Conservation (phyloP, 2,113 vertebrate genomes). For the Marcusenius ussheri region DNA sequence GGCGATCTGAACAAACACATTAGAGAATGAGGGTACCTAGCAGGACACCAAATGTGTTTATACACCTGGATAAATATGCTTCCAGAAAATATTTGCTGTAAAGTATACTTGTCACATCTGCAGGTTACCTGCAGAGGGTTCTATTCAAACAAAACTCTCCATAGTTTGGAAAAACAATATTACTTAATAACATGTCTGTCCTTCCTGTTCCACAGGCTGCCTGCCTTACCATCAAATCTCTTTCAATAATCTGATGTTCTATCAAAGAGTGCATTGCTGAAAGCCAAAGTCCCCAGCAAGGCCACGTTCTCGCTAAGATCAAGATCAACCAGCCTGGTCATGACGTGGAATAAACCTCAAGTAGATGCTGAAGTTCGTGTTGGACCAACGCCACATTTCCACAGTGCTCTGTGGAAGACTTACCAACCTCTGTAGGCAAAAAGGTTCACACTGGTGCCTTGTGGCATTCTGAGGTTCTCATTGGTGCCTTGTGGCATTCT, state of each 20-base stretch:
- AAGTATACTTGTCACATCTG: not conserved
- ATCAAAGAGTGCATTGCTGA: not conserved
- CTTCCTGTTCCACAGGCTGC: not conserved
- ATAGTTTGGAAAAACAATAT: not conserved
- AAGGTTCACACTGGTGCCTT: not conserved
- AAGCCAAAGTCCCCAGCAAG: not conserved
- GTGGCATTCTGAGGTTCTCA: not conserved
- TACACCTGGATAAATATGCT: not conserved
- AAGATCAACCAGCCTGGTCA: not conserved
- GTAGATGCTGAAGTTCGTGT: not conserved
- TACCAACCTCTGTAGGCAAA: not conserved
- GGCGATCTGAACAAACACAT: not conserved
- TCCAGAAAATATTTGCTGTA: not conserved
- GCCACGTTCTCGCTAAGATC: not conserved
- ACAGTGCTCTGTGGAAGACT: not conserved
- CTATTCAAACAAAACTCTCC: not conserved
- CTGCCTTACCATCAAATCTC: not conserved
- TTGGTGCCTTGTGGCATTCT: not conserved
- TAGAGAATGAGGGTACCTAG: not conserved
- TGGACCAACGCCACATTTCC: not conserved
- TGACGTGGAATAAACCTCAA: not conserved
- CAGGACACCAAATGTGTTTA: not conserved
- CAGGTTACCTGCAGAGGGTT: not conserved
- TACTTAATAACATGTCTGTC: not conserved
- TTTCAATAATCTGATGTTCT: not conserved